Percentiles rank a stretch among this genome's conserved stretches.
phyloP scores from a whole-genome alignment of 2,888 invertebrate genomes.

The Abrostola tripartita region DNA sequence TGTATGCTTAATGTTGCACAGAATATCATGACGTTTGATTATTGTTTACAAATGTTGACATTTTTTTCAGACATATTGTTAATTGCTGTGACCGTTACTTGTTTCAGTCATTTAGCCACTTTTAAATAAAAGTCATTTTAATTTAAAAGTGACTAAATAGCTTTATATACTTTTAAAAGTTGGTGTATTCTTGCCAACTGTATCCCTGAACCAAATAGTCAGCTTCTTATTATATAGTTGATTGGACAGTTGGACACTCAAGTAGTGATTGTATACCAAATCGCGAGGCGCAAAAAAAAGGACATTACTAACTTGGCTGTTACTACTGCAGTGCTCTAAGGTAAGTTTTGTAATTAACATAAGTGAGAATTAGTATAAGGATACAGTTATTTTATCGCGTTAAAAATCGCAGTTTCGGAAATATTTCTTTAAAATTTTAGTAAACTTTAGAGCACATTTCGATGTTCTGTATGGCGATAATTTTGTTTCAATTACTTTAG shows the following conservation, averaged over 20 bases:
- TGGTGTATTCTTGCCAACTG: neutral
- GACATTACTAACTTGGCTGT: conserved; percentile 70
- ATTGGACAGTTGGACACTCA: conserved; percentile 11
- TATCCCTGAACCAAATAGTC: conserved; percentile 1
- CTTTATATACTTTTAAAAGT: conserved; percentile 3
- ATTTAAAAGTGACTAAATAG: conserved; percentile 6
- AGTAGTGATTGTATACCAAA: conserved; percentile 22
- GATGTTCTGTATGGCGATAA: conserved; percentile 62
- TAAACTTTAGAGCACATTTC: conserved; percentile 70
- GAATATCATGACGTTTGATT: conserved; percentile 2
- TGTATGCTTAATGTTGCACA: conserved; percentile 7
- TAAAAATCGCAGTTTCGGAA: conserved; percentile 54
- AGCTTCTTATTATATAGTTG: neutral
- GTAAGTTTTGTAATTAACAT: conserved; percentile 79
- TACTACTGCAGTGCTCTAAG: conserved; percentile 69
- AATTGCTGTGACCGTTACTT: conserved; percentile 5
- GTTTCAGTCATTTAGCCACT: neutral
- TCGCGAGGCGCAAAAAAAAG: conserved; percentile 57
- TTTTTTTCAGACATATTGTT: conserved; percentile 10
- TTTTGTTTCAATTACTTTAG: conserved; percentile 62
- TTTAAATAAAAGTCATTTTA: no score
- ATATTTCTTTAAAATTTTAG: conserved; percentile 52
- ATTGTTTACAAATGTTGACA: conserved; percentile 5
- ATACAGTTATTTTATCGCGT: conserved; percentile 65
- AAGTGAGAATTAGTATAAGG: conserved; percentile 79